phyloP scores from a whole-genome alignment of 2,888 invertebrate species.

The Helicoverpa assulta region DNA sequence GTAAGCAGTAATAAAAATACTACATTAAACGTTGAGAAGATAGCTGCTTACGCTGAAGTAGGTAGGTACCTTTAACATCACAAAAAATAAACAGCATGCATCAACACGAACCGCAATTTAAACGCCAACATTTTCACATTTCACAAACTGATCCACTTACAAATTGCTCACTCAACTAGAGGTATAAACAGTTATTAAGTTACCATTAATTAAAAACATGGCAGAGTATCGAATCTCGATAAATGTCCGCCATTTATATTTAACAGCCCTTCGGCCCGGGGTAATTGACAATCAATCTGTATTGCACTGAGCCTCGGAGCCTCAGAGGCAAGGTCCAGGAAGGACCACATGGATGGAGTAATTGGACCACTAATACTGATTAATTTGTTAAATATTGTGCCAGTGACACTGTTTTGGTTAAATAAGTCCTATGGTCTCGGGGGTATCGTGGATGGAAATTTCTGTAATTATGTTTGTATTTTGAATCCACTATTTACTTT shows the following conservation, averaged over 20 bases:
- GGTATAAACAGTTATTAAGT: constrained; percentile 44
- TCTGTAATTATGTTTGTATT: too few species aligned
- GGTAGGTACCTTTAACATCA: not conserved
- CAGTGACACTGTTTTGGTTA: constrained; percentile 16
- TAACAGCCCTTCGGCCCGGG: constrained; percentile 58
- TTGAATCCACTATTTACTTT: not conserved
- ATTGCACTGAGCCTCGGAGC: constrained; percentile 29
- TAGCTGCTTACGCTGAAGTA: not conserved
- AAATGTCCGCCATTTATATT: constrained; percentile 66
- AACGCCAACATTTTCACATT: not conserved
- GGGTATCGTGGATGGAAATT: not conserved
- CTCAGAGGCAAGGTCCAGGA: constrained; percentile 28
- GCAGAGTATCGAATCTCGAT: constrained; percentile 54
- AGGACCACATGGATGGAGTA: constrained; percentile 15
- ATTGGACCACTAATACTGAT: constrained; percentile 47
- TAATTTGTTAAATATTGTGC: constrained; percentile 28
- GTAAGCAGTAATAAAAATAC: too few species aligned
- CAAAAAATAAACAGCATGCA: not conserved
- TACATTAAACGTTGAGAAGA: too few species aligned
- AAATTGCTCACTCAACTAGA: constrained; percentile 15
- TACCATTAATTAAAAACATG: constrained; percentile 61
- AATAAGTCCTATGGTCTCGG: not conserved
- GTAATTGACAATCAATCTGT: constrained; percentile 72
- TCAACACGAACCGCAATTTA: not conserved
- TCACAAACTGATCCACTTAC: constrained; percentile 19